These are phyloP conservation scores for Mimachlamys varia DNA, from an alignment of 2,888 invertebrate species.

Conservation along the genomic window DNA sequence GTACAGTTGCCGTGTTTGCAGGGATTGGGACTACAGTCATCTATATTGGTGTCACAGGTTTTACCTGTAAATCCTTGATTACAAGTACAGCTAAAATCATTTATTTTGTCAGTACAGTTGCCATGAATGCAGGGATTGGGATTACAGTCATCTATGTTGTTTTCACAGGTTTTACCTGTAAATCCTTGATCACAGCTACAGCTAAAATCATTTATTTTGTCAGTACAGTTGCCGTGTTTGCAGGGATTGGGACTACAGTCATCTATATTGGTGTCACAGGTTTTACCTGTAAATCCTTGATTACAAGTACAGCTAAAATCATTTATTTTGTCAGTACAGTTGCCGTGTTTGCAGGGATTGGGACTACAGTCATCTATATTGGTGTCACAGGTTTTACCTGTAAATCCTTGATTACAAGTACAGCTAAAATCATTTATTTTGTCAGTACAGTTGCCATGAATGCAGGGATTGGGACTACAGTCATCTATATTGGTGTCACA, in stretches of 20 bases:
- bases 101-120: not conserved
- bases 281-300: conserved; percentile 61
- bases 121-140: not conserved
- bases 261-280: conserved; percentile 60
- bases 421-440: not conserved
- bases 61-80: not conserved
- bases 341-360: conserved; percentile 51
- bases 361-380: not conserved
- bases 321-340: conserved; percentile 52
- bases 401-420: not conserved
- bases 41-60: not conserved
- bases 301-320: conserved; percentile 52
- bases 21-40: not conserved
- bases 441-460: conserved; percentile 12
- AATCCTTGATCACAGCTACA: not conserved
- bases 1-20: not conserved
- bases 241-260: conserved; percentile 63
- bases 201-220: conserved; percentile 47
- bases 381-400: not conserved
- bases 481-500: not conserved
- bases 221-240: conserved; percentile 56
- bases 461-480: not conserved
- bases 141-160: not conserved
- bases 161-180: not conserved
- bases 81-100: not conserved